phyloP scores from a whole-genome alignment of 2,797 vertebrate species.

The Uromys caudimaculatus region DNA sequence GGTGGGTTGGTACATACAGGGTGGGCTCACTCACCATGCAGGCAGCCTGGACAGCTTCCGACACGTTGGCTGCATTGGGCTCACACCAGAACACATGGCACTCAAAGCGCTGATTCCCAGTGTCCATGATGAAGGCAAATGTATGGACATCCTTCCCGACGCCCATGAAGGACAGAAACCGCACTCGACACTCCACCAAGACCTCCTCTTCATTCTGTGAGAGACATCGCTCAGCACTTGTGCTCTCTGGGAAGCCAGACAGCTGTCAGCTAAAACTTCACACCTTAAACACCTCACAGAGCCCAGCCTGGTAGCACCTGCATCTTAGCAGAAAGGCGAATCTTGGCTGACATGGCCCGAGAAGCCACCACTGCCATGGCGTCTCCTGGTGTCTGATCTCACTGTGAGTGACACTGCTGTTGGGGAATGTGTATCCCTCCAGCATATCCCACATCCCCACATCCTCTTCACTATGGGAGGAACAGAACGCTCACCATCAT shows the following conservation, averaged over 20 bases:
- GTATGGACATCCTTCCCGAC: conserved; percentile 96
- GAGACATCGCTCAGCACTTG: neutral
- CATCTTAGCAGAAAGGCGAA: neutral
- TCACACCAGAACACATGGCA: conserved; percentile 99
- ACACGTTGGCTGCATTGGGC: conserved; percentile 95
- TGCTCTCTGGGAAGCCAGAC: neutral
- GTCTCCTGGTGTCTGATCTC: neutral
- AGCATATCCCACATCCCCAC: fast-evolving
- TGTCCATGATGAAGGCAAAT: conserved; percentile 99
- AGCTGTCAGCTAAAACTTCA: fast-evolving
- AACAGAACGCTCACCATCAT: fast-evolving
- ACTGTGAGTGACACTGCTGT: neutral
- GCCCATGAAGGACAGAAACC: conserved; percentile 99
- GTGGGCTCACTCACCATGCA: conserved; percentile 93
- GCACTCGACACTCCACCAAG: conserved; percentile 97
- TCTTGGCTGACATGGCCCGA: neutral
- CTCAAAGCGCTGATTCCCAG: conserved; percentile 97
- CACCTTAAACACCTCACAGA: neutral
- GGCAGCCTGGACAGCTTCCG: conserved; percentile 97
- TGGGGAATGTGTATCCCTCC: fast-evolving
- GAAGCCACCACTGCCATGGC: neutral
- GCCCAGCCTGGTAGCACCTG: neutral
- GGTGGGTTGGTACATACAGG: neutral
- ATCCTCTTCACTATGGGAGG: fast-evolving
- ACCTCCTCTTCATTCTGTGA: conserved; percentile 94